Base-by-base conservation (phyloP, 2,888 invertebrate genomes). In the Drosophila yooni region DNA sequence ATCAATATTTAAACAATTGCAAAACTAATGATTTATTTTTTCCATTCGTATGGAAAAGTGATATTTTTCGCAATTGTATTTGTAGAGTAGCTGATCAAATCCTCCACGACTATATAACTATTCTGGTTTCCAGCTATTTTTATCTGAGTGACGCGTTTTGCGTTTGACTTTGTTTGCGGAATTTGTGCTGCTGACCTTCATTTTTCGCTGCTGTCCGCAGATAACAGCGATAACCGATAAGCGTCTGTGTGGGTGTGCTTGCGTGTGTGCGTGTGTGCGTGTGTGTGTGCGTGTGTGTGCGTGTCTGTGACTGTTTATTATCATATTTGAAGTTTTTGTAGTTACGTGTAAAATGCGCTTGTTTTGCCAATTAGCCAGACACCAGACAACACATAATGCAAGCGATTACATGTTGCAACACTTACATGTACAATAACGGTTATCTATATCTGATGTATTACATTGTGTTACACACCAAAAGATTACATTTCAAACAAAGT, bases 101-200 rank as follows among this genome's bases (percentile, higher is more conserved):
- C 33, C 27, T 15, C 38, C 51, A 29, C 29, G n/a, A 29, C 8
- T 27, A 54, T 38, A 54, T 56, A 33, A 43, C 34, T 59, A 61
- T 48, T 43, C 31, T 54, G 46, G 27, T 58, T 56, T 71, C 25
- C 67, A 57, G 63, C 70, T 80, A 82, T 75, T 69, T 82, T 83
- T 81, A 81, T 76, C 81, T 52, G 51, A 65, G 76, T 83, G 83
- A 82, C 81, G 83, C 72, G 74, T 69, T 57, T n/a, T 34, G 54
- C 34, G 31, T 36, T 61, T 70, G 57, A 67, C 40, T 70, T 63
- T 66, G 61, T 63, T 66, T 68, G 63, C 58, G 65, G 82, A 89
- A 85, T 91, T 91, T 89, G 89, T 88, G 73, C 89, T 89, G 89
- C 84, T 91, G 91, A 91, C 91, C 91, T 91, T 91, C 90, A 91